Evolutionary conservation across 2,797 vertebrate genomes (phyloP).

Genomic region (Esox masquinongy): DNA sequence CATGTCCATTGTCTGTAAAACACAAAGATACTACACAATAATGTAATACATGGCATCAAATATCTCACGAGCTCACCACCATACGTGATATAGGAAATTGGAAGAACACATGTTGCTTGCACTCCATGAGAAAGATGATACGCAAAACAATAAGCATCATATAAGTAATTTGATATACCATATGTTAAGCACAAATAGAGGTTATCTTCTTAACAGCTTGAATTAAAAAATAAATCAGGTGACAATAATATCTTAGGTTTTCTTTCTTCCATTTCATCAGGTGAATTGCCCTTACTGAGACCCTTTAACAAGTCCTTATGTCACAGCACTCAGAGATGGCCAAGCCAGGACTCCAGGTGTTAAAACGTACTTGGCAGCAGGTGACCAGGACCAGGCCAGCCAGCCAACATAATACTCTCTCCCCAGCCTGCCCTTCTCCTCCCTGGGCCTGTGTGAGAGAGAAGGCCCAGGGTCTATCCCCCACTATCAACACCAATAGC

Average conservation of each 20-base stretch:
- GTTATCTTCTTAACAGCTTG: constrained; percentile 51
- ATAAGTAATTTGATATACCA: constrained; percentile 79
- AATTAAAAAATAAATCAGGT: constrained; percentile 74
- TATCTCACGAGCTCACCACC: constrained; percentile 55
- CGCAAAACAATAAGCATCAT: constrained; percentile 70
- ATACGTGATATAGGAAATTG: constrained; percentile 59
- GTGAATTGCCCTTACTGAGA: constrained; percentile 62
- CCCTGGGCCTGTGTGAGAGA: constrained; percentile 2
- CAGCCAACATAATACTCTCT: constrained; percentile 13
- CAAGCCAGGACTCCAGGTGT: constrained; percentile 64
- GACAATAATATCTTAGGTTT: constrained; percentile 58
- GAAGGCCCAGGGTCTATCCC: constrained; percentile 10
- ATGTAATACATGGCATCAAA: constrained; percentile 49
- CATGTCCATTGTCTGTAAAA: constrained; percentile 6
- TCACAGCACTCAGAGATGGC: constrained; percentile 44
- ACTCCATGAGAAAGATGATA: constrained; percentile 62
- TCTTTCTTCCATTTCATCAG: constrained; percentile 51
- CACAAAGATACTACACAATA: background rate
- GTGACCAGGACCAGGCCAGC: constrained; percentile 25
- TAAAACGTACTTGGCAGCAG: constrained; percentile 54
- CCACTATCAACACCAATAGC: constrained; percentile 7
- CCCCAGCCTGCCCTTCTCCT: constrained; percentile 21
- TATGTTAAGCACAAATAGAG: constrained; percentile 73
- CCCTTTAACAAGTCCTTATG: constrained; percentile 61
- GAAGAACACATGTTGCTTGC: constrained; percentile 71